These are phyloP conservation scores for Novumbra hubbsi DNA, from an alignment of 2,797 vertebrate species.

Conservation along the genomic window DNA sequence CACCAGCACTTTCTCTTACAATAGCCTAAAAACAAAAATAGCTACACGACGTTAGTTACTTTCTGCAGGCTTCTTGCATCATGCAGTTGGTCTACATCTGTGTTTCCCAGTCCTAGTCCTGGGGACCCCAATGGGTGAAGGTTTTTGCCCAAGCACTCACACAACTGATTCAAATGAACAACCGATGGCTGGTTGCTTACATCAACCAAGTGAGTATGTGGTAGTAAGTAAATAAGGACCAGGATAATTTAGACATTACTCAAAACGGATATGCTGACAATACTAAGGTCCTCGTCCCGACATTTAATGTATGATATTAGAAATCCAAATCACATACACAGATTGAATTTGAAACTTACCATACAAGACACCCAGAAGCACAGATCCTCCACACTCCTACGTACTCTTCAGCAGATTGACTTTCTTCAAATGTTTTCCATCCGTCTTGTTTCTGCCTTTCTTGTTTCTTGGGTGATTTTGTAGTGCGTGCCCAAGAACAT, in stretches of 20 bases:
- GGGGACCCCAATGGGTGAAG: too few species aligned
- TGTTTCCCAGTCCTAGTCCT: too few species aligned
- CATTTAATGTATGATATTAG: neutral
- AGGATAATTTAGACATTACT: too few species aligned
- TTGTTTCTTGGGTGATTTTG: conserved; percentile 50
- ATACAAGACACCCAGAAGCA: neutral
- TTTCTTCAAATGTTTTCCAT: conserved; percentile 3
- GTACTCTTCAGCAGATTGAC: conserved; percentile 5
- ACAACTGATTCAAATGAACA: too few species aligned
- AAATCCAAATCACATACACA: neutral
- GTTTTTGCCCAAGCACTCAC: too few species aligned
- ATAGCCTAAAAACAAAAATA: neutral
- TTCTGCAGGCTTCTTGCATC: neutral
- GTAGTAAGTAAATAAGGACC: too few species aligned
- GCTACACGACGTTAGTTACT: neutral
- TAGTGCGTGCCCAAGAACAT: conserved; percentile 57
- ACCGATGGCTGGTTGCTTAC: too few species aligned
- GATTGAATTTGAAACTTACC: neutral
- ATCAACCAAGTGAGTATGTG: too few species aligned
- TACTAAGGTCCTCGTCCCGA: neutral
- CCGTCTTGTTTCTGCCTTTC: conserved; percentile 6
- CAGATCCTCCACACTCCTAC: conserved; percentile 34
- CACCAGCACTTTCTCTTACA: too few species aligned
- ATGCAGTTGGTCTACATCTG: neutral
- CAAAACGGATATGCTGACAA: too few species aligned